These are phyloP conservation scores for Agonopterix subpropinquella DNA, from an alignment of 2,888 invertebrate genomes.

Conservation along the genomic window DNA sequence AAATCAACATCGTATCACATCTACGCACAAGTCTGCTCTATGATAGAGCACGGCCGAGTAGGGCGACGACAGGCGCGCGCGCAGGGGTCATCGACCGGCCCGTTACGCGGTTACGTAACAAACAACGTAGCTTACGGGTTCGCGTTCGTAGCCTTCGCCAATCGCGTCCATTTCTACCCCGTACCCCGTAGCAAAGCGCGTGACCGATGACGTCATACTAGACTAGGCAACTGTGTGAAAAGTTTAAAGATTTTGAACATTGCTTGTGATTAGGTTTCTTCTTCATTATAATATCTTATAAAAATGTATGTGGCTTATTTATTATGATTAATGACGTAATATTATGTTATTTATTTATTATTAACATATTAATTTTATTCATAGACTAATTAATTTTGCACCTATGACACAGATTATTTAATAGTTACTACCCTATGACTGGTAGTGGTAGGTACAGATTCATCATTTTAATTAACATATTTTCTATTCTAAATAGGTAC, in stretches of 20 bases:
- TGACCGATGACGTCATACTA: background rate
- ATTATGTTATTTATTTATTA: too few relatives aligned
- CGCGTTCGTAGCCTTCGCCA: slow-evolving; percentile 47
- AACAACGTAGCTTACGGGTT: slow-evolving; percentile 65
- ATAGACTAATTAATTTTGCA: too few relatives aligned
- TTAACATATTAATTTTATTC: too few relatives aligned
- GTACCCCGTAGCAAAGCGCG: slow-evolving; percentile 10
- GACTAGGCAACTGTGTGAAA: background rate
- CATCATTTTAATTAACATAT: too few relatives aligned
- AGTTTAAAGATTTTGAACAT: background rate
- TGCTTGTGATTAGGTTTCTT: too few relatives aligned
- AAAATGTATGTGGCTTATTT: too few relatives aligned
- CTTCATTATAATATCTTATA: too few relatives aligned
- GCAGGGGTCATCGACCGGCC: slow-evolving; percentile 65
- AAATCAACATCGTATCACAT: slow-evolving; percentile 4
- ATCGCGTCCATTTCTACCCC: slow-evolving; percentile 25
- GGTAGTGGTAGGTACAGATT: too few relatives aligned
- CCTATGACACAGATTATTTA: too few relatives aligned
- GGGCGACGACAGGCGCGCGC: slow-evolving; percentile 59
- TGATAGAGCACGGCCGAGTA: slow-evolving; percentile 28
- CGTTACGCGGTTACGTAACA: slow-evolving; percentile 70
- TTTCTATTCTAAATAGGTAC: too few relatives aligned
- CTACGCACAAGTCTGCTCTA: slow-evolving; percentile 22
- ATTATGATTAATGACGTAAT: too few relatives aligned
- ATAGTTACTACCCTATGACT: too few relatives aligned